Evolutionary conservation across 2,888 invertebrate genomes (phyloP).

Genomic region (Auanema freiburgensis): DNA sequence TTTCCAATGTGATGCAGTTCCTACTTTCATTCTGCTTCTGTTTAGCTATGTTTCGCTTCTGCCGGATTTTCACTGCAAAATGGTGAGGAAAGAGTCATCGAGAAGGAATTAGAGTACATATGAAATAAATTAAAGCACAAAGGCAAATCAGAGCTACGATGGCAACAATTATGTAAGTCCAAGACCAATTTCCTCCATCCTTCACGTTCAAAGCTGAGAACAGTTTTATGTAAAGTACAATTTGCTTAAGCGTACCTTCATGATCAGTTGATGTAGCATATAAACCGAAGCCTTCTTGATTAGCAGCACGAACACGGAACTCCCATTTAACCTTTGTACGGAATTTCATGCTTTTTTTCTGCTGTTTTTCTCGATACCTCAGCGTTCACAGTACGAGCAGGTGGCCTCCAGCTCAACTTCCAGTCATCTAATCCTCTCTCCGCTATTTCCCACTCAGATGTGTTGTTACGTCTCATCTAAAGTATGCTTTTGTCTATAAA

Average conservation of each 20-base stretch:
- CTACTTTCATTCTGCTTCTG: constrained; percentile 35
- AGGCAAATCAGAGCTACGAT: no score
- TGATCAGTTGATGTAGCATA: constrained; percentile 36
- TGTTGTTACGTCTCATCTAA: constrained; percentile 45
- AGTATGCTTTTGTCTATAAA: background rate
- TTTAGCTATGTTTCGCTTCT: constrained; percentile 24
- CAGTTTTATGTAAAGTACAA: background rate
- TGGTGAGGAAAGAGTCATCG: background rate
- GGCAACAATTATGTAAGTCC: no score
- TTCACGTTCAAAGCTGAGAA: background rate
- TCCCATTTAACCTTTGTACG: constrained; percentile 31
- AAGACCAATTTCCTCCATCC: no score
- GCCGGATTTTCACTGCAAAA: constrained; percentile 29
- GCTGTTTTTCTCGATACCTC: no score
- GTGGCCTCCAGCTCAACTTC: constrained; percentile 51
- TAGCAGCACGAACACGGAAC: constrained; percentile 61
- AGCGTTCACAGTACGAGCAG: no score
- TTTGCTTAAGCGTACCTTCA: constrained; percentile 12
- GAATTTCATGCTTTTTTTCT: no score
- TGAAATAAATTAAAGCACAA: no score
- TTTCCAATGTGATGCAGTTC: constrained; percentile 52
- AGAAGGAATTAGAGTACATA: no score
- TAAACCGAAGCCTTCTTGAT: constrained; percentile 61
- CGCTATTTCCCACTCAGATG: constrained; percentile 63
- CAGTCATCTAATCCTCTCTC: constrained; percentile 58